These are phyloP conservation scores for Elephantulus edwardii DNA, from an alignment of 2,113 vertebrate genomes.

Conservation along the genomic window DNA sequence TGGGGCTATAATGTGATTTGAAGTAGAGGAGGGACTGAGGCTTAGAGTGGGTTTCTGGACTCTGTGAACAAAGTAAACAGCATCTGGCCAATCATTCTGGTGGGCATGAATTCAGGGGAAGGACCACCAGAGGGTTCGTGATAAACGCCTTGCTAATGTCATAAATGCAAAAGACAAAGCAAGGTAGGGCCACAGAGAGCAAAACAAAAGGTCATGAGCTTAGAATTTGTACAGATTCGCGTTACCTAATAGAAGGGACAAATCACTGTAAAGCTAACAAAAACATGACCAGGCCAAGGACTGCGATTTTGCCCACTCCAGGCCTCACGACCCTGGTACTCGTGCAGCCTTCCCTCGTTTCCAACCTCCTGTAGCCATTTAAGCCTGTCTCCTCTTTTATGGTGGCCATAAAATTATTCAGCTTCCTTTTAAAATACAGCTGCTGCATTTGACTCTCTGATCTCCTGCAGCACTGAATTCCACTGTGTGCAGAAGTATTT, in stretches of 20 bases:
- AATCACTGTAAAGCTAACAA: not conserved
- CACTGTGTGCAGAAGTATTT: conserved; percentile 73
- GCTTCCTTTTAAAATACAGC: conserved; percentile 72
- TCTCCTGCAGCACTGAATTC: conserved; percentile 71
- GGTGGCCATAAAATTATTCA: conserved; percentile 77
- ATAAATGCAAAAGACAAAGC: not conserved
- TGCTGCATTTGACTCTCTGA: conserved; percentile 73
- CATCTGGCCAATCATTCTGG: not conserved
- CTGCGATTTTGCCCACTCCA: not conserved
- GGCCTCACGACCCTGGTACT: conserved; percentile 2
- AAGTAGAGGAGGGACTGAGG: conserved; percentile 43
- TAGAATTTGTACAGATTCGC: not conserved
- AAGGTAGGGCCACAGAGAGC: not conserved
- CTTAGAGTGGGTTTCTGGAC: not conserved
- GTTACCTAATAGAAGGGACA: not conserved
- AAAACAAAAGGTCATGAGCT: not conserved
- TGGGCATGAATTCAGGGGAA: not conserved
- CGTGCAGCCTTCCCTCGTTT: conserved; percentile 53
- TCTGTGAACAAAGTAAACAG: conserved; percentile 33
- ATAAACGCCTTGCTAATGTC: not conserved
- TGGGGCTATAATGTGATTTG: conserved; percentile 41
- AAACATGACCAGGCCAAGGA: conserved; percentile 31
- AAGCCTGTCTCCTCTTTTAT: conserved; percentile 73
- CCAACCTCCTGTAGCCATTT: conserved; percentile 60
- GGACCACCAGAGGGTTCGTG: conserved; percentile 14